Percentiles rank a stretch among this genome's conserved stretches.
These are phyloP conservation scores for Todiramphus saurophagus DNA, from an alignment of 2,113 vertebrate species.

Conservation along the genomic window DNA sequence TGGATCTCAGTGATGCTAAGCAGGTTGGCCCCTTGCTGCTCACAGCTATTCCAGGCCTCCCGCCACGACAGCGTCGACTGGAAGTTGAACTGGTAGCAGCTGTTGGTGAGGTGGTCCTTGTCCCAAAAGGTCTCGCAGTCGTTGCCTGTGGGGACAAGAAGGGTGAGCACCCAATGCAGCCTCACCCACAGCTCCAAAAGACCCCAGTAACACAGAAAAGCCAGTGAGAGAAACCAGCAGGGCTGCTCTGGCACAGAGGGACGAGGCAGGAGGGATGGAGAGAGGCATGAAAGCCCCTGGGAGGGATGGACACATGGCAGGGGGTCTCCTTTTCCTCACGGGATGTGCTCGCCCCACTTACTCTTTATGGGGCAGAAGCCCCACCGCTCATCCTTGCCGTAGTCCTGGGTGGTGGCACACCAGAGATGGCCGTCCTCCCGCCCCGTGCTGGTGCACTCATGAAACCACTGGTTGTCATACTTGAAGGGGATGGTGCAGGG, in stretches of 20 bases:
- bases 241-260: neutral
- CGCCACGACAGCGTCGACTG: constrained; percentile 92
- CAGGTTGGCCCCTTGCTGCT: constrained; percentile 92
- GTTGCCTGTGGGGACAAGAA: constrained; percentile 38
- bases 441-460: constrained; percentile 89
- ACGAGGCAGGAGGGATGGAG: neutral
- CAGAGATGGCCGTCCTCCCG: constrained; percentile 94
- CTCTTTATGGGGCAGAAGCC: constrained; percentile 97
- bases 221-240: neutral
- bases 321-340: neutral
- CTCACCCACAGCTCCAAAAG: rapidly evolving
- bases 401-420: constrained; percentile 95
- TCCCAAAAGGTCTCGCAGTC: constrained; percentile 98
- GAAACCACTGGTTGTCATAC: constrained; percentile 94
- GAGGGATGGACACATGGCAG: neutral
- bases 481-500: constrained; percentile 96
- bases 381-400: constrained; percentile 92
- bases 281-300: neutral
- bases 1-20: constrained; percentile 96
- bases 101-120: constrained; percentile 89
- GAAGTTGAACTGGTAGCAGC: constrained; percentile 99
- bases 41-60: constrained; percentile 92
- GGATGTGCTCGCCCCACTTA: constrained; percentile 58
- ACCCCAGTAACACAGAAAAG: neutral
- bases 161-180: neutral